Conservation (phyloP, 2,888 invertebrate genomes). For the Rhingia campestris region DNA sequence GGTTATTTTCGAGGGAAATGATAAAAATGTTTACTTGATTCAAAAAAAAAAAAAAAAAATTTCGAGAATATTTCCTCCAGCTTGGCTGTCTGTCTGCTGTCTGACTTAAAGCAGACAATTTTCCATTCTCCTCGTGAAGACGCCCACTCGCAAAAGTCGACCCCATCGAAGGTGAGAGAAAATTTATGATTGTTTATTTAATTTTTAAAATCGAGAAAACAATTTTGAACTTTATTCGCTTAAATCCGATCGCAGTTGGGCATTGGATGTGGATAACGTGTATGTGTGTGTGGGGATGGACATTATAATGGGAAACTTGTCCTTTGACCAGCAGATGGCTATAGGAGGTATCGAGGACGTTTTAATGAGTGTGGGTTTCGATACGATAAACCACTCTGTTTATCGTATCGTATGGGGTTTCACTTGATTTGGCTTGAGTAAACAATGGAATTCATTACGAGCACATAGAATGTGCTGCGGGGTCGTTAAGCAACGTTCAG, state of each 20-base stretch:
- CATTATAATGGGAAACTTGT: slow-evolving; percentile 37
- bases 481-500: slow-evolving; percentile 35
- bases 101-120: slow-evolving; percentile 60
- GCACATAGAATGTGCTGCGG: slow-evolving; percentile 23
- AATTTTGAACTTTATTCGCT: slow-evolving; percentile 2
- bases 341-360: slow-evolving; percentile 50
- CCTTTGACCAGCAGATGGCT: slow-evolving; percentile 48
- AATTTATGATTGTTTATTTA: slow-evolving; percentile 20
- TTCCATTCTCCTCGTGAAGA: slow-evolving; percentile 3
- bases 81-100: slow-evolving; percentile 42
- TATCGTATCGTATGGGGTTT: slow-evolving; percentile 22
- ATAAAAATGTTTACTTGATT: slow-evolving; percentile 23
- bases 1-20: slow-evolving; percentile 5
- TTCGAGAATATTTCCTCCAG: slow-evolving; percentile 1
- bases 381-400: no score
- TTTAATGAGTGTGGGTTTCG: slow-evolving; percentile 36
- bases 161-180: slow-evolving; percentile 43
- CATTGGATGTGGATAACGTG: not conserved
- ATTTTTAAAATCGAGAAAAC: slow-evolving; percentile 10
- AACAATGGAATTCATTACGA: slow-evolving; percentile 15
- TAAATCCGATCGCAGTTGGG: not conserved
- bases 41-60: slow-evolving; percentile 19
- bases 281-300: slow-evolving; percentile 9
- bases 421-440: slow-evolving; percentile 24
- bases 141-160: slow-evolving; percentile 43